Base-by-base conservation (phyloP, 2,113 vertebrate genomes). In the Gymnogyps californianus region DNA sequence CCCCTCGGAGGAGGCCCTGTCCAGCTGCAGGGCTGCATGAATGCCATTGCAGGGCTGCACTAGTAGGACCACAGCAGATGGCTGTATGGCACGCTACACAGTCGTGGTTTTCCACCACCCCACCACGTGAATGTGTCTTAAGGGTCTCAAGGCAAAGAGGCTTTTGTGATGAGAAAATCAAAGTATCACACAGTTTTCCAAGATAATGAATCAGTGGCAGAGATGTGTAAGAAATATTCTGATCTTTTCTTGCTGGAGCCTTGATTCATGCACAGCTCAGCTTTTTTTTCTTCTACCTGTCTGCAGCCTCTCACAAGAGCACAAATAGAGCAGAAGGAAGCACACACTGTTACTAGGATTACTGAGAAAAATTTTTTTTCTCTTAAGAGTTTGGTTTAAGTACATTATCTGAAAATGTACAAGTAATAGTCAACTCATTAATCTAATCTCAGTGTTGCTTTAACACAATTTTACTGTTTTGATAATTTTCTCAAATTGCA, bases 81-180 rank as follows among this genome's bases (percentile, higher is more conserved):
- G n/a, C 42, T 67, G 12, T 5, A 29, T 13, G 24, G 25, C 52
- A 47, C 1, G 1, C 22, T 21, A 19, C 25, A 13, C 46, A 44
- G 46, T 6, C 2, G 1, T 21, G 26, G 11, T 21, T 46, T 36
- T 70, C 34, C 21, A 70, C 24, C 71, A 66, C 24, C 4, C 20
- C 13, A 28, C 36, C 1, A 0, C 6, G 16, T 16, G 8, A 29
- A 47, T 4, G 7, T 7, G 12, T 16, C 66, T 61, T 47, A 13
- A 47, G 34, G 12, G 16, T 55, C 67, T n/a, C 42, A 49, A 70
- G 46, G 32, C 13, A 69, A 52, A 36, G 46, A 16, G 38, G 46
- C 24, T 78, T 69, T 36, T n/a, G 26, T 36, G 29, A 42, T n/a
- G 52, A 64, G 49, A 74, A 55, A 51, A 87, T 70, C 21, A 9